These are phyloP conservation scores for Pachydiplax longipennis DNA, from an alignment of 2,888 invertebrate species.

Conservation along the genomic window DNA sequence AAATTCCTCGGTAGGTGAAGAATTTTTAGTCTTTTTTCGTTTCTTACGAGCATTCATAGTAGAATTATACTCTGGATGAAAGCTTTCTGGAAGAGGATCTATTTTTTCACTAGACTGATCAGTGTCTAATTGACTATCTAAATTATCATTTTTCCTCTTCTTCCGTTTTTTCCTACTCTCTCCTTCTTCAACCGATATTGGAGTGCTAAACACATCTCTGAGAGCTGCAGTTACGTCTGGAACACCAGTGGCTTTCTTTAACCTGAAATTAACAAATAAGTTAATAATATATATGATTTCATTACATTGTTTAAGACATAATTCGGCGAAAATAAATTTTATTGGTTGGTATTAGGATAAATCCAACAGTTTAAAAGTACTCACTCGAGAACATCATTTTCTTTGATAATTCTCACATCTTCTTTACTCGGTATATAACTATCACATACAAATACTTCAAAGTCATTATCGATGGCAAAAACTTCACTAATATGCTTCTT, in stretches of 20 bases:
- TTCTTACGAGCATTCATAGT: not conserved
- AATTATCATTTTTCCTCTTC: not conserved
- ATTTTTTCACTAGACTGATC: not conserved
- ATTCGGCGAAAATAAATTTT: not conserved
- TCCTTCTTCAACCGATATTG: not conserved
- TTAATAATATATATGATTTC: too few relatives aligned
- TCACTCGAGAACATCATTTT: not conserved
- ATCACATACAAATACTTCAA: conserved; percentile 6
- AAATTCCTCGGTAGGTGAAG: not conserved
- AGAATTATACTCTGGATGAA: not conserved
- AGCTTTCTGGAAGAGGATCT: not conserved
- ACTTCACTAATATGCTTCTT: not conserved
- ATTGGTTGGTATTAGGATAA: not conserved
- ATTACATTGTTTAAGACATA: not conserved
- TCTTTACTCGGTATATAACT: not conserved
- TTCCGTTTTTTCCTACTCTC: conserved; percentile 4
- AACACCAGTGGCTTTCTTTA: not conserved
- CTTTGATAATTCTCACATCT: not conserved
- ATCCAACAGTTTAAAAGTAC: not conserved
- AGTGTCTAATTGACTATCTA: not conserved
- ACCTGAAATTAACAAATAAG: not conserved
- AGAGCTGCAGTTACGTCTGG: not conserved
- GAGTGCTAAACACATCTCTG: not conserved
- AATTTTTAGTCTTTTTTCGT: not conserved
- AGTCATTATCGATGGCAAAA: not conserved